Percentiles rank a stretch among this genome's conserved stretches.
Evolutionary conservation across 1,140 invertebrate genomes (phyloP).

Genomic region (Metaphire vulgaris): DNA sequence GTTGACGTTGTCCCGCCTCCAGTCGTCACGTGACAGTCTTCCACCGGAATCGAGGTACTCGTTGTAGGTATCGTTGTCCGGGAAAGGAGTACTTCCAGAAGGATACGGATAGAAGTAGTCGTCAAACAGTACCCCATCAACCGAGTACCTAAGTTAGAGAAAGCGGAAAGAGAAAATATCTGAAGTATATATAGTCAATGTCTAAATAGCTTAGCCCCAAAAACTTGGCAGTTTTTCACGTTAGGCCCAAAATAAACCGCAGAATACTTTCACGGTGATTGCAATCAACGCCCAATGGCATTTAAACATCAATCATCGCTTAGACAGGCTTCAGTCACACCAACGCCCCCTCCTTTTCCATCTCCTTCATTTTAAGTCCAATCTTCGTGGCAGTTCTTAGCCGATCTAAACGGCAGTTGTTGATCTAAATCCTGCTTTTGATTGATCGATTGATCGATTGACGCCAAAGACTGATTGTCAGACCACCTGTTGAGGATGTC

Average conservation of each 20-base stretch:
- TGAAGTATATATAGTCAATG: not conserved
- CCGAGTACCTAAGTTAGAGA: slow-evolving; percentile 34
- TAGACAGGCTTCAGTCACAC: no score
- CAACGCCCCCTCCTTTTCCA: no score
- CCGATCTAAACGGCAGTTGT: no score
- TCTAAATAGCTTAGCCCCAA: not conserved
- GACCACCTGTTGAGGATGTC: slow-evolving; percentile 38
- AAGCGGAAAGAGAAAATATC: not conserved
- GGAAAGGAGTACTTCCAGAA: slow-evolving; percentile 36
- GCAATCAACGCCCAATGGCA: no score
- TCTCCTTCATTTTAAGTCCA: no score
- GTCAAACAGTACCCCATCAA: slow-evolving; percentile 48
- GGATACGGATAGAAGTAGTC: slow-evolving; percentile 51
- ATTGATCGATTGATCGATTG: no score
- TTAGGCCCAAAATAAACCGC: not conserved
- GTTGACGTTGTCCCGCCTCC: slow-evolving; percentile 45
- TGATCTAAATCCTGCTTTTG: no score
- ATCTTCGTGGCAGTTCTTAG: no score
- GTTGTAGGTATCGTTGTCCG: slow-evolving; percentile 39
- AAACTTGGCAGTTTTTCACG: no score
- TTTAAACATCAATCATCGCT: no score
- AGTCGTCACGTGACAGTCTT: slow-evolving; percentile 35
- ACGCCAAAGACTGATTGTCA: no score
- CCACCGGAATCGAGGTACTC: slow-evolving; percentile 38
- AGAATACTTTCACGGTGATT: not conserved